Evolutionary conservation across 2,888 invertebrate species (phyloP), one percentile per base, ranked within the genome.

Genomic region (Chrysomela aeneicollis): DNA sequence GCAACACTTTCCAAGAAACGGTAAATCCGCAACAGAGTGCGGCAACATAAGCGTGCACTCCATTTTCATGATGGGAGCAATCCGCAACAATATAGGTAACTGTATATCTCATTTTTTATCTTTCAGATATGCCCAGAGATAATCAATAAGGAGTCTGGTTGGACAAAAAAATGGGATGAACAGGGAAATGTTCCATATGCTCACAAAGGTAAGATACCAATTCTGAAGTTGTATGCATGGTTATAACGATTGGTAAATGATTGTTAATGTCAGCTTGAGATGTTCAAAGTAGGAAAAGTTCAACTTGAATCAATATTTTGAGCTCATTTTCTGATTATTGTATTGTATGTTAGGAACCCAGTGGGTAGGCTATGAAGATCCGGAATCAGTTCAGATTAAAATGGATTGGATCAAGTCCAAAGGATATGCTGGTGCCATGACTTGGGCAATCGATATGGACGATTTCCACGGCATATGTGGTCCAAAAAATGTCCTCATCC

Each of bases 381-480:
- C 88, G 0, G 86, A 87, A 75, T 94, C 94, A 72, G 86, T 95
- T 0, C 90, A 92, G 80, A 91, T 93, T 73, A 96, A 96, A 85
- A 93, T 95, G 93, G 90, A 95, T 78, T 95, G 88, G 85, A 92
- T 95, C 72, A 93, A 92, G 78, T 77, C 87, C 61, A 92, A 91
- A 79, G 93, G 94, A 0, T 92, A 92, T 76, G 90, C 90, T 0
- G 95, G 95, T 0, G 94, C 93, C 0, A 95, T 95, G 95, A 91
- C 89, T 17, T 95, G 95, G 95, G 95, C 95, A 21, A 90, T 95
- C 52, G 93, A 93, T 73, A 94, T 95, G 94, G 95, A 96, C 65
- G 95, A 95, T 80, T 95, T 94, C 79, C 87, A 87, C 63, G 94
- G 94, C 0, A 79, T 93, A 0, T 95, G 95, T 75, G 95, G 95